Evolutionary conservation across 2,113 vertebrate genomes (phyloP).

Genomic region (Ammospiza caudacuta): DNA sequence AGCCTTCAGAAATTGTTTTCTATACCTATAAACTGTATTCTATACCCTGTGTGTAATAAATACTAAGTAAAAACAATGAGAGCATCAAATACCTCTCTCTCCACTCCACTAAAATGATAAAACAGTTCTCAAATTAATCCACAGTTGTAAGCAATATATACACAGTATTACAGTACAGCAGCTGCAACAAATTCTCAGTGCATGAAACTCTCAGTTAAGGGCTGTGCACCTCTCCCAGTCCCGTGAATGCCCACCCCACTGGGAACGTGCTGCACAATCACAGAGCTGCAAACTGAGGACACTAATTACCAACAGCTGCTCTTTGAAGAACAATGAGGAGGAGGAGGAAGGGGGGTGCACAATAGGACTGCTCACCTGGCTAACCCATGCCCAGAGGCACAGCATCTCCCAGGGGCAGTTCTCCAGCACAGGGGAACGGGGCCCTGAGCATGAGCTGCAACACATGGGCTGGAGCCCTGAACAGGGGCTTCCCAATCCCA

Average conservation of each 20-base stretch:
- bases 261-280: not conserved
- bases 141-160: not conserved
- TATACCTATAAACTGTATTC: not conserved
- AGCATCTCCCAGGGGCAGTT: not conserved
- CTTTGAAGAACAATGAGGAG: not conserved
- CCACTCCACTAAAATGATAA: not conserved
- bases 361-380: not conserved
- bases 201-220: not conserved
- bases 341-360: not conserved
- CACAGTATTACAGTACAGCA: not conserved
- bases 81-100: not conserved
- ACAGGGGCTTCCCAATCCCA: not conserved
- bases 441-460: not conserved
- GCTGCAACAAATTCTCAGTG: not conserved
- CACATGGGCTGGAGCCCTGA: not conserved
- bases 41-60: not conserved
- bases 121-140: not conserved
- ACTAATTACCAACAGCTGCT: not conserved
- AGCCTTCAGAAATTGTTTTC: not conserved
- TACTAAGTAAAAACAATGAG: not conserved
- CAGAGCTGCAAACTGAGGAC: not conserved
- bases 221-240: not conserved
- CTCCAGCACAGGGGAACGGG: accelerated
- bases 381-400: not conserved
- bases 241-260: not conserved